Percentiles rank a stretch among this genome's conserved stretches.
These are phyloP conservation scores for Gorsachius magnificus DNA, from an alignment of 2,797 vertebrate genomes.

Conservation along the genomic window DNA sequence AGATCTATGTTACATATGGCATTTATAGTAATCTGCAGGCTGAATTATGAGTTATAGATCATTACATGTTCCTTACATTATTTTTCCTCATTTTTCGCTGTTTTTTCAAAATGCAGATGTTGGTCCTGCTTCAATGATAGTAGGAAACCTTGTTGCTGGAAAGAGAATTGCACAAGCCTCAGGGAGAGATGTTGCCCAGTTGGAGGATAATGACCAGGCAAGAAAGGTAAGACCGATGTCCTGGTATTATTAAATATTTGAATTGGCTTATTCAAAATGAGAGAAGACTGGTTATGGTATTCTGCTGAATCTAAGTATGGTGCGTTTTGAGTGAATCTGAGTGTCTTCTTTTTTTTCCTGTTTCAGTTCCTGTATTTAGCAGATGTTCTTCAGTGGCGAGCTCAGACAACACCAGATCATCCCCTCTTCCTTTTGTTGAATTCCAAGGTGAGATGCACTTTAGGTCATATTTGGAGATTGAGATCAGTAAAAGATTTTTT, in stretches of 20 bases:
- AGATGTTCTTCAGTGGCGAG: constrained; percentile 95
- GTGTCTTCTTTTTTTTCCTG: not conserved
- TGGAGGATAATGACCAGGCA: constrained; percentile 95
- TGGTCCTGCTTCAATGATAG: constrained; percentile 95
- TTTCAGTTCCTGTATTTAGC: constrained; percentile 93
- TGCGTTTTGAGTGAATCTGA: not conserved
- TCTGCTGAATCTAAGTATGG: not conserved
- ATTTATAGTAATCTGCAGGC: not conserved
- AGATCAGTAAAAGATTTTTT: not conserved
- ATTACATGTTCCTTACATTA: not conserved
- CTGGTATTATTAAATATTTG: not conserved
- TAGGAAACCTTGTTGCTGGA: constrained; percentile 95
- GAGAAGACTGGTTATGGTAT: not conserved
- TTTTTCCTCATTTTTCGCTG: not conserved
- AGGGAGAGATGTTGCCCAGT: constrained; percentile 89
- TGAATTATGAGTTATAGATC: not conserved
- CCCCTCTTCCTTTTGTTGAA: constrained; percentile 91
- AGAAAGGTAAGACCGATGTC: constrained; percentile 78
- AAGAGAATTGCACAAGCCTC: constrained; percentile 95
- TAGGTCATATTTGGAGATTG: not conserved
- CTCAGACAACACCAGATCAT: constrained; percentile 95
- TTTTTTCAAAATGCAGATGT: constrained; percentile 80
- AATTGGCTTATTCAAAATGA: not conserved
- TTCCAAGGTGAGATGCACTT: constrained; percentile 83
- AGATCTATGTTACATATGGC: accelerated